A percentile compares a stretch with the other conserved stretches of the same genome.
Conservation (phyloP, 2,888 invertebrate species). For the Trachelus tabidus region DNA sequence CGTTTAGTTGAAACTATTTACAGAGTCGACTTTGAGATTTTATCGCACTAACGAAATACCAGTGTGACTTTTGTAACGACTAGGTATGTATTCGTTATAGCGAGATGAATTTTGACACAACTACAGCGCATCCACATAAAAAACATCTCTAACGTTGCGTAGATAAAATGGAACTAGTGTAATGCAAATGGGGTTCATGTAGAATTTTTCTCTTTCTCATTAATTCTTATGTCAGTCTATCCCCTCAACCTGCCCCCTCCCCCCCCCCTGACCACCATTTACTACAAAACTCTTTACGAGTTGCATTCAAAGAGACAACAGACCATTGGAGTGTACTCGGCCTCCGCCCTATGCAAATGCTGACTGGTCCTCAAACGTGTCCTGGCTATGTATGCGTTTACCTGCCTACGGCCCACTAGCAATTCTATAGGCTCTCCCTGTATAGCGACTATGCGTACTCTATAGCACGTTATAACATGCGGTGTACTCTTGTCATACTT, state of each 20-base stretch:
- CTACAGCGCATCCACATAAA: too few species aligned
- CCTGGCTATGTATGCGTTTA: neutral
- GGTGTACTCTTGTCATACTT: neutral
- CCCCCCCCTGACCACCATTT: neutral
- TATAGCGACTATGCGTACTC: too few species aligned
- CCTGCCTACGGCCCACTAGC: neutral
- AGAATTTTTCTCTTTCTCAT: neutral
- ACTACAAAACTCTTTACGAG: conserved; percentile 22
- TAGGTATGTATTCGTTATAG: too few species aligned
- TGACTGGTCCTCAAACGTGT: neutral
- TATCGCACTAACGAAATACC: too few species aligned
- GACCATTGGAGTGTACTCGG: neutral
- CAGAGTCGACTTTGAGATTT: too few species aligned
- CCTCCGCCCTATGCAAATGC: neutral
- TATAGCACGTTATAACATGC: too few species aligned
- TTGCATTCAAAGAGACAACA: conserved; percentile 18
- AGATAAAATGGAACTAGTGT: neutral
- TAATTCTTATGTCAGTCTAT: too few species aligned
- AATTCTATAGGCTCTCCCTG: too few species aligned
- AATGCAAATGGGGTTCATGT: neutral
- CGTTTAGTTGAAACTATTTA: too few species aligned
- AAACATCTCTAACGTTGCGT: neutral
- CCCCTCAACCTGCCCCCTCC: too few species aligned
- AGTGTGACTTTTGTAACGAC: too few species aligned
- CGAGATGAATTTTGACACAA: too few species aligned